A percentile compares a stretch with the other conserved stretches of the same genome.
phyloP scores from a whole-genome alignment of 2,888 invertebrate species.

The Parochlus steinenii region DNA sequence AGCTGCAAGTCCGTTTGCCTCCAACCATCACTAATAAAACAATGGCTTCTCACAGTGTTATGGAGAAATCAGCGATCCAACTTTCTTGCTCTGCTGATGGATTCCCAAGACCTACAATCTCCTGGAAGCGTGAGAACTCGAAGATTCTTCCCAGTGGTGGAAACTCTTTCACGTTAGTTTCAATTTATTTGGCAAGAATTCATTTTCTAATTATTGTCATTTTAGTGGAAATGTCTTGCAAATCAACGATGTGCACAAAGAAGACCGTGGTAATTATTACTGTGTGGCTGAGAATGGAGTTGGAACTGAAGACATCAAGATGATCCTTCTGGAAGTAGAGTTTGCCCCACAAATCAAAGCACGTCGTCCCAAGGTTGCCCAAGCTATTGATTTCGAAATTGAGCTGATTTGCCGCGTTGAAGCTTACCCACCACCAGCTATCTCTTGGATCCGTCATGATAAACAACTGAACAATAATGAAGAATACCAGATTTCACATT shows the following conservation, averaged over 20 bases:
- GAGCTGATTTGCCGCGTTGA: constrained; percentile 5
- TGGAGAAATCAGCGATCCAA: constrained; percentile 2
- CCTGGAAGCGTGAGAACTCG: constrained; percentile 6
- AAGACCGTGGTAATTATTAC: constrained; percentile 11
- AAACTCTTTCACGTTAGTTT: constrained; percentile 3
- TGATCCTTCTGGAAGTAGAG: constrained; percentile 7
- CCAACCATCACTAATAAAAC: constrained; percentile 5
- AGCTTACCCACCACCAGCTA: constrained; percentile 8
- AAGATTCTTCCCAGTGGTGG: constrained; percentile 3
- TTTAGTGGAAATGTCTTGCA: constrained; percentile 6
- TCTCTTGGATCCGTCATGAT: constrained; percentile 6
- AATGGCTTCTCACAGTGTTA: constrained; percentile 1
- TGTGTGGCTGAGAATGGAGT: constrained; percentile 9
- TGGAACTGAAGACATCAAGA: constrained; percentile 1
- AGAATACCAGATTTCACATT: constrained; percentile 9
- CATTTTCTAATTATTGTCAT: background rate
- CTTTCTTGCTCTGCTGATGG: constrained; percentile 8
- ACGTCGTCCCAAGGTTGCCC: constrained; percentile 10
- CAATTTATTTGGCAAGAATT: background rate
- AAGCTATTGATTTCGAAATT: constrained; percentile 7
- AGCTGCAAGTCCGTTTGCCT: constrained; percentile 9
- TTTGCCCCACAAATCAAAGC: constrained; percentile 8
- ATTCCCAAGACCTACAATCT: constrained; percentile 6
- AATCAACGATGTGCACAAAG: constrained; percentile 9
- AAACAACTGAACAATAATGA: constrained; percentile 10